A percentile compares a stretch with the other conserved stretches of the same genome.
These are phyloP conservation scores for Melanotaenia pygmaea DNA, from an alignment of 2,797 vertebrate genomes.

Conservation along the genomic window DNA sequence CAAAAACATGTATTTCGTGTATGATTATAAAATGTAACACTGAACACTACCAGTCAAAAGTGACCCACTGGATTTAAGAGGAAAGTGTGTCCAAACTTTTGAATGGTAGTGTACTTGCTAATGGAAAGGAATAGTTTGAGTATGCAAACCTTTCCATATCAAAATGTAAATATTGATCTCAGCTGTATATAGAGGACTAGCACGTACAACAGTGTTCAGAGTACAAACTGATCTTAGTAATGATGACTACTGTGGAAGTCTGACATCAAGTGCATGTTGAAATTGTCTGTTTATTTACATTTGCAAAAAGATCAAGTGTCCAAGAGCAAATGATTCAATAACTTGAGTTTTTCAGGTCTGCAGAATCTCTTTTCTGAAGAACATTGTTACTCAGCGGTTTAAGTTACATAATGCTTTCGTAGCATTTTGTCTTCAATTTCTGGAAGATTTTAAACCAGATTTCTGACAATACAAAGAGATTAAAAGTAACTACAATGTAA, in stretches of 20 bases:
- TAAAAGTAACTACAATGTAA: no score
- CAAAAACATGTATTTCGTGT: neutral
- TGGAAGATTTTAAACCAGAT: neutral
- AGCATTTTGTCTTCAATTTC: neutral
- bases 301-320: neutral
- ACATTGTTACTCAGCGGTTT: neutral
- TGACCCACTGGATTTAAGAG: no score
- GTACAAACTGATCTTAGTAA: neutral
- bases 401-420: neutral
- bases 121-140: neutral
- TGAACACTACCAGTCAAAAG: no score
- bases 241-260: neutral
- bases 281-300: neutral
- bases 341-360: neutral
- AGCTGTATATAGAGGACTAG: neutral
- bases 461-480: neutral
- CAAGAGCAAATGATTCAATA: neutral
- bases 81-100: no score
- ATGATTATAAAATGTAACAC: neutral
- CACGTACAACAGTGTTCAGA: neutral
- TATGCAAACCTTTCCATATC: neutral
- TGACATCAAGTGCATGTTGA: neutral
- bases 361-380: neutral
- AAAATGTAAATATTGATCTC: neutral
- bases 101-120: neutral